These are phyloP conservation scores for Penaeus japonicus DNA, from an alignment of 1,140 invertebrate species.

Conservation along the genomic window DNA sequence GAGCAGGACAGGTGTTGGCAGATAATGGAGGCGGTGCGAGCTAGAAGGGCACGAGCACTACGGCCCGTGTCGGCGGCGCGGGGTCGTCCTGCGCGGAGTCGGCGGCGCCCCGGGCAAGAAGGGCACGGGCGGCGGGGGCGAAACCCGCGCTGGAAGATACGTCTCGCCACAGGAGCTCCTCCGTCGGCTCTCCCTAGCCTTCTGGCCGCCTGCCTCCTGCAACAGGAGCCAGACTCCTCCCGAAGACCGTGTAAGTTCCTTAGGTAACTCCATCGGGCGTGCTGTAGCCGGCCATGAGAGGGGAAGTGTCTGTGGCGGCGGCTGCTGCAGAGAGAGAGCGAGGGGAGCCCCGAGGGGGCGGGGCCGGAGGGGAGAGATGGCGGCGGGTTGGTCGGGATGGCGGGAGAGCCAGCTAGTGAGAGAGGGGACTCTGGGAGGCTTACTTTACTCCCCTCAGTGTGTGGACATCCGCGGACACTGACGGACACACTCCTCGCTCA, in stretches of 20 bases:
- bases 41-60: neutral
- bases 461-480: constrained; percentile 25
- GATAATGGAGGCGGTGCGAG: constrained; percentile 10
- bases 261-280: too few relatives aligned
- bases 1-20: constrained; percentile 34
- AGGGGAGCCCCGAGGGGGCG: constrained; percentile 31
- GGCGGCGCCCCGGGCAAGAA: neutral
- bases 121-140: constrained; percentile 7
- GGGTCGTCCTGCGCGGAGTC: neutral
- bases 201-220: too few relatives aligned
- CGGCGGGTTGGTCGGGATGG: constrained; percentile 5
- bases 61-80: neutral
- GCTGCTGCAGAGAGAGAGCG: neutral
- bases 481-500: neutral
- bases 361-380: neutral
- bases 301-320: neutral
- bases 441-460: constrained; percentile 28
- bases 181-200: too few relatives aligned
- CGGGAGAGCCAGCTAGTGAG: constrained; percentile 1
- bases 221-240: too few relatives aligned
- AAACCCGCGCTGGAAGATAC: too few relatives aligned
- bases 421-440: neutral
- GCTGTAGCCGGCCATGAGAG: neutral
- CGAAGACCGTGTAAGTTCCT: too few relatives aligned
- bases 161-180: too few relatives aligned